Base-by-base conservation (phyloP, 1,140 invertebrate genomes). In the Eciton burchellii region DNA sequence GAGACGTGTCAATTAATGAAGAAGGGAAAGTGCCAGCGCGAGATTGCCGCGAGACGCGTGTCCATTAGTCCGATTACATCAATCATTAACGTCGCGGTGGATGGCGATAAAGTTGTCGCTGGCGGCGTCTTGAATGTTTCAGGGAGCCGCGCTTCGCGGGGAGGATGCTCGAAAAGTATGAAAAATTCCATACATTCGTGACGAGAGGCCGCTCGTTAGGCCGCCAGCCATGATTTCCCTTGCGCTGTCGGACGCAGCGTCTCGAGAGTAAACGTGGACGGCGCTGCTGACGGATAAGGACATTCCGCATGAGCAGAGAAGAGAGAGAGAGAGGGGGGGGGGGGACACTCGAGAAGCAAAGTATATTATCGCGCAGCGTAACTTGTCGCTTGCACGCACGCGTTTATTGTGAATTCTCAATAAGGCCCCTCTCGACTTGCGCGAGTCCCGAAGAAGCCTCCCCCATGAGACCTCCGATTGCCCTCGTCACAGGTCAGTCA, bases 111-210 rank as follows among this genome's bases (percentile, higher is more conserved):
- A 43, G 3, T 41, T 41, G 19, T 14, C 6, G 1, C 62, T 35
- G 62, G 54, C 21, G 47, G 49, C 35, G 56, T 21, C 43, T 56
- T 62, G 11, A 70, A 79, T 57, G 52, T 79, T 79, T 70, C 35
- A 57, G 56, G 74, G 68, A 12, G 26, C 21, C 52, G 49, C 9
- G 14, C 4, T n/a, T n/a, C 12, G 14, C 3, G 9, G 54, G 12
- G n/a, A 62, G 45, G 41, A 43, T 47, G 14, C 2, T 21, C 19
- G 21, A 29, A 73, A 57, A 87, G 82, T 72, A 88, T 88, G 85
- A 88, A 88, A 88, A 88, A 88, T 88, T 88, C 85, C 68, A 88
- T 88, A 88, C 86, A 88, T 88, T 87, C 54, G 76, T 87, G 82
- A 88, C 87, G 76, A 87, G n/a, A n/a, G n/a, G 86, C 57, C 47